A percentile compares a stretch with the other conserved stretches of the same genome.
Evolutionary conservation across 2,113 vertebrate genomes (phyloP).

Genomic region (Opisthocomus hoazin): DNA sequence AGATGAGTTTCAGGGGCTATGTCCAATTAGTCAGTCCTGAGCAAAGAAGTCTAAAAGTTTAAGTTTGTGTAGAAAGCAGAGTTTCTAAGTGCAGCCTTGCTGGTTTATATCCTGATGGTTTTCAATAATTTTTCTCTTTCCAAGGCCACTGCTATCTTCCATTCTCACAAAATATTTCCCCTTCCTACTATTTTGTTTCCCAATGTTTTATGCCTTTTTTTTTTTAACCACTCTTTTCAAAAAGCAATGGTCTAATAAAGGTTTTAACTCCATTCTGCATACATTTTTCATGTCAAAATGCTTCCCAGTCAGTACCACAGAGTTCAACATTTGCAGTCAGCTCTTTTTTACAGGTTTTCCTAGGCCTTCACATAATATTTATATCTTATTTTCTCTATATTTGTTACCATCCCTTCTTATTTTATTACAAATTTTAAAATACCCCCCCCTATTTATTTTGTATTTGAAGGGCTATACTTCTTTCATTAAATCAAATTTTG

Average conservation of each 20-base stretch:
- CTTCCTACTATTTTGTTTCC: neutral
- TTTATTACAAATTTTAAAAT: neutral
- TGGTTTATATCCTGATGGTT: neutral
- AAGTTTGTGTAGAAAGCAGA: neutral
- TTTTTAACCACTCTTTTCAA: neutral
- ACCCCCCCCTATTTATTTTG: neutral
- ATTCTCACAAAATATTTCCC: neutral
- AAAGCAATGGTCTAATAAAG: neutral
- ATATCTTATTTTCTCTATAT: neutral
- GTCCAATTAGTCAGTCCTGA: neutral
- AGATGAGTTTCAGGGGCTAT: neutral
- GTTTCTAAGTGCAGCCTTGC: neutral
- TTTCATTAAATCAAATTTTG: neutral
- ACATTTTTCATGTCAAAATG: neutral
- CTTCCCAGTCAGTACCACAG: fast-evolving
- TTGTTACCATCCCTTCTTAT: neutral
- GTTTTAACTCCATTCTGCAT: neutral
- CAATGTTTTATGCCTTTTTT: neutral
- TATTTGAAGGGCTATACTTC: neutral
- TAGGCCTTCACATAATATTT: neutral
- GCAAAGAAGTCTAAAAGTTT: neutral
- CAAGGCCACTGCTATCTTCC: neutral
- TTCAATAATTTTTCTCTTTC: neutral
- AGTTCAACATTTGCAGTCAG: neutral
- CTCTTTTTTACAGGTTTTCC: neutral